Evolutionary conservation across 2,113 vertebrate species (phyloP), one percentile per base, ranked within the genome.

Genomic region (Notothenia coriiceps): DNA sequence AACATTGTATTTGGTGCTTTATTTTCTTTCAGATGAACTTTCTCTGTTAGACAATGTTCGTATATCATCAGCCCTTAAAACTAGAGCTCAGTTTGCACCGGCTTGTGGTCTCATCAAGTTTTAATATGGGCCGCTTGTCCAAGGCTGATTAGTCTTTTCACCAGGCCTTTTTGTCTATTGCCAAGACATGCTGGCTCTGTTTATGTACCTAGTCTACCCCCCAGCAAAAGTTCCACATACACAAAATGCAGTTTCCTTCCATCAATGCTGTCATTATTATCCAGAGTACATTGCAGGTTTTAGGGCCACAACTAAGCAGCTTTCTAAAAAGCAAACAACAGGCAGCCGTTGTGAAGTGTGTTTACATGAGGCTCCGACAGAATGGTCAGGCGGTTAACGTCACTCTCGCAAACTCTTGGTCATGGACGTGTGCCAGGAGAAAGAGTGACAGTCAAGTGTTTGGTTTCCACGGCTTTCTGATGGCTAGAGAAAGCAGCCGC

Each of bases 51-150:
- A 64, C 72, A 54, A 22, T 35, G 59, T 66, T 71, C 57, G 74
- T 81, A 57, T 65, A 54, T 65, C 50, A 62, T 82, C 64, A 64
- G 59, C 75, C 59, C 33, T 77, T 77, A 70, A 56, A 81, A 60
- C 44, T 14, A 18, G 72, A 86, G 91, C 90, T 90, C 79, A 51
- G 77, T 81, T 91, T 83, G 78, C 86, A 78, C 50, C 13, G 33
- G 63, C 46, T 74, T 68, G 83, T 80, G 46, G 81, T 76, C 91
- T 93, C 94, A 95, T 95, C 82, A 93, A 93, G 83, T 89, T 93
- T 95, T 95, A 93, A 96, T 95, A 91, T 79, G 73, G 44, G 51
- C 51, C 17, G 77, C 86, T 86, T 91, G 91, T 91, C 77, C 77
- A 55, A 73, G 47, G 79, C 85, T 89, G 88, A 93, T 92, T 86